Base-by-base conservation (phyloP, 2,113 vertebrate genomes). In the Sturnus vulgaris region DNA sequence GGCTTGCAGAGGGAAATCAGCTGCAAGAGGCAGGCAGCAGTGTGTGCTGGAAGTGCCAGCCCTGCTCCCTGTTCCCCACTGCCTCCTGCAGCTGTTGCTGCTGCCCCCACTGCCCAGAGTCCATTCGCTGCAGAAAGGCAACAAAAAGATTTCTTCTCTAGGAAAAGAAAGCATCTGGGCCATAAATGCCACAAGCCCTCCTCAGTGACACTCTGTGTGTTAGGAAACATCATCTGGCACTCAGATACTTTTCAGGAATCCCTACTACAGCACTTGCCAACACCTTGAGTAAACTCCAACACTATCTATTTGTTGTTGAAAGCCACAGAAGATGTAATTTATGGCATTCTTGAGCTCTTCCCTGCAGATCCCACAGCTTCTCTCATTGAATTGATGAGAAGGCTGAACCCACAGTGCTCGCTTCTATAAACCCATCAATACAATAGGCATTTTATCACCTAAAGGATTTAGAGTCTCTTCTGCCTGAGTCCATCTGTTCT, bases 1-100 rank as follows among this genome's bases (percentile, higher is more conserved):
- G 86, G 22, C 37, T 20, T 60, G 68, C 14, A 17, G 24, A 28
- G 33, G 35, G 25, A 63, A 57, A 39, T 59, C 13, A 52, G 73
- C 66, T 47, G 35, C 33, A 39, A 9, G 16, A 60, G 23, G 27
- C 61, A 60, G 23, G 24, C 61, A 25, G 37, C 3, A 20, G 20
- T 0, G 22, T n/a, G 49, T 24, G 27, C 66, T 57, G 69, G 33
- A 15, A 0, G 1, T 22, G 14, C 5, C 68, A 42, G 40, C 0
- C 0, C 24, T 50, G 68, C 16, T 6, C 33, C 50, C 44, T 44
- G 68, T 31, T 57, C 68, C 69, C 19, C 33, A 42, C 53, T 10
- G 39, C 30, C 66, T 86, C 39, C 59, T 83, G 71, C 42, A 22
- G 46, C 35, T 15, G 0, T 7, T 70, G 31, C 65, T 64, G 53